phyloP scores from a whole-genome alignment of 1,140 invertebrate genomes.

The Oryzaephilus surinamensis region DNA sequence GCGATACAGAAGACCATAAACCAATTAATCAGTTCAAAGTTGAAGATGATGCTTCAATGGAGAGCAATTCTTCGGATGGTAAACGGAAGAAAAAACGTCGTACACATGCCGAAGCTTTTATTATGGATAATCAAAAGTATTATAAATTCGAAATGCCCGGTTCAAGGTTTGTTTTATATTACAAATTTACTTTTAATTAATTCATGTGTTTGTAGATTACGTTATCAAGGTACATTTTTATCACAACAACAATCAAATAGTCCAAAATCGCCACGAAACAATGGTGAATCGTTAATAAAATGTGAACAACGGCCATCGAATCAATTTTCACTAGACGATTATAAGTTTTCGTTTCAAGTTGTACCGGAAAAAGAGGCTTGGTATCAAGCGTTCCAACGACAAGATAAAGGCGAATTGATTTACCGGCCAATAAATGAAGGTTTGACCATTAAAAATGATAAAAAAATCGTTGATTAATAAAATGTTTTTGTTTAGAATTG shows the following conservation, averaged over 20 bases:
- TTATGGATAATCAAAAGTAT: constrained; percentile 49
- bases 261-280: constrained; percentile 22
- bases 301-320: not conserved
- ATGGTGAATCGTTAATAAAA: constrained; percentile 16
- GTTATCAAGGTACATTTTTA: constrained; percentile 31
- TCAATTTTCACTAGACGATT: constrained; percentile 27
- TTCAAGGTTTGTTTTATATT: constrained; percentile 32
- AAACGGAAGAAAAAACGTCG: constrained; percentile 38
- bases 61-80: constrained; percentile 24
- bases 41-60: constrained; percentile 28
- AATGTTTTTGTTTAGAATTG: constrained; percentile 1
- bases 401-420: constrained; percentile 58
- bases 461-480: constrained; percentile 16
- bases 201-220: constrained; percentile 25
- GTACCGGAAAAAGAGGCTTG: constrained; percentile 61
- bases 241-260: constrained; percentile 17
- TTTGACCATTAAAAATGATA: constrained; percentile 39
- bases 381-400: constrained; percentile 65
- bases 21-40: constrained; percentile 19
- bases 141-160: constrained; percentile 51
- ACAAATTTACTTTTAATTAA: not conserved
- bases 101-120: constrained; percentile 47
- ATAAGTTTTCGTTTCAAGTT: constrained; percentile 65
- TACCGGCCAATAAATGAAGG: too few species aligned
- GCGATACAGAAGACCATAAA: constrained; percentile 12